Evolutionary conservation across 2,113 vertebrate species (phyloP), one percentile per base, ranked within the genome.

Genomic region (Xiphophorus hellerii): DNA sequence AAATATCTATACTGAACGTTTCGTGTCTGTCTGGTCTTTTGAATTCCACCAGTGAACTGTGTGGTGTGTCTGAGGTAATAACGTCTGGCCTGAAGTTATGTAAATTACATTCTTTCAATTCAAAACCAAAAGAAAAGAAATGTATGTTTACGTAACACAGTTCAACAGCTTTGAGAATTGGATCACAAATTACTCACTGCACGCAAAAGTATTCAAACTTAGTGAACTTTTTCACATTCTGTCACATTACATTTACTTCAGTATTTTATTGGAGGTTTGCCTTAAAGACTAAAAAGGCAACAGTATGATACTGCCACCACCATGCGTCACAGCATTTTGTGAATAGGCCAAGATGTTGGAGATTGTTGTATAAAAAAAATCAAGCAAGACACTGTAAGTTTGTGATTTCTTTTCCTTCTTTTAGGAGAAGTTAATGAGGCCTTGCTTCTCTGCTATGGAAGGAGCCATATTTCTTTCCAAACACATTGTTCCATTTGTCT

Each of bases 1-100:
- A 92, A 93, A 94, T 93, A 94, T 95, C 94, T 94, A 93, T 94
- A 94, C 78, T 77, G 74, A 93, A 90, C 68, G 69, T 69, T 85
- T 82, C 81, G 86, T 79, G 86, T 80, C 73, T 77, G 81, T 84
- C 83, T 86, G 81, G 42, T 48, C 44, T 48, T 48, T 48, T 48
- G 44, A 48, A 48, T 20, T 20, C 1, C 17, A 48, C 44, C 44
- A 6, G 5, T 20, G 15, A 48, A 15, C 14, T 48, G 44, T 20
- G 44, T 48, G 14, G 44, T 20, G 4, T 48, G 44, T 48, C 15
- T 48, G 20, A 54, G 22, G 51, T 51, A 25, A 22, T 12, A 12
- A 12, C 2, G 44, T 20, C 20, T 51, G 51, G 1, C 51, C 22
- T 54, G 20, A 8, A 54, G 10, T 54, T 54, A n/a, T 9, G 10